phyloP scores from a whole-genome alignment of 2,888 invertebrate species.

The Heliconius charithonia region DNA sequence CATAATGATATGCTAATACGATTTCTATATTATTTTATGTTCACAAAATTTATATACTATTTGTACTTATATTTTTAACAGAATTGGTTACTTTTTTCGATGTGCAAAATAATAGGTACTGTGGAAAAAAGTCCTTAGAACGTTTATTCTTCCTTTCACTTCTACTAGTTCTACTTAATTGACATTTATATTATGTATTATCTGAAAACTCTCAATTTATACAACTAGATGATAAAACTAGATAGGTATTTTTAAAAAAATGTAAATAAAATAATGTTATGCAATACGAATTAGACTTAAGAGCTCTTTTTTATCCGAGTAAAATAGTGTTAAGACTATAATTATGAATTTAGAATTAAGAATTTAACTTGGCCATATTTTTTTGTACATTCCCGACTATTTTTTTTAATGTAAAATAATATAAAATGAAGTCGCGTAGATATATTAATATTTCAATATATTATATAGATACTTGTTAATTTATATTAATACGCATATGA shows the following conservation, averaged over 20 bases:
- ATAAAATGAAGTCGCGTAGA: conserved; percentile 6
- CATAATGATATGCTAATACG: background rate
- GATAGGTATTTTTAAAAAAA: background rate
- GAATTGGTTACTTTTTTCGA: too few species aligned
- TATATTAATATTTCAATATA: background rate
- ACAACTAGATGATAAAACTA: background rate
- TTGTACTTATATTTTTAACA: too few species aligned
- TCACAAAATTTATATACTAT: too few species aligned
- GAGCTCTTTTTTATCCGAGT: background rate
- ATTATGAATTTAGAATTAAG: background rate
- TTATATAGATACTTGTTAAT: background rate
- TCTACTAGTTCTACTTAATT: background rate
- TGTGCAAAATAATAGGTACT: too few species aligned
- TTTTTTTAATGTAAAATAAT: background rate
- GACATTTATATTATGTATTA: background rate
- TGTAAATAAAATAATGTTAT: conserved; percentile 14
- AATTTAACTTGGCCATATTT: conserved; percentile 16
- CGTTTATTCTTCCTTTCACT: background rate
- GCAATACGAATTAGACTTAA: background rate
- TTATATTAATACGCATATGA: background rate
- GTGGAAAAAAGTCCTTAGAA: too few species aligned
- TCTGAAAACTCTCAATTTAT: background rate
- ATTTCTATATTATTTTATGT: too few species aligned
- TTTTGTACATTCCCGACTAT: conserved; percentile 15
- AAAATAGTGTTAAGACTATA: background rate